Evolutionary conservation across 2,113 vertebrate genomes (phyloP).

Genomic region (Pygoscelis antarcticus): DNA sequence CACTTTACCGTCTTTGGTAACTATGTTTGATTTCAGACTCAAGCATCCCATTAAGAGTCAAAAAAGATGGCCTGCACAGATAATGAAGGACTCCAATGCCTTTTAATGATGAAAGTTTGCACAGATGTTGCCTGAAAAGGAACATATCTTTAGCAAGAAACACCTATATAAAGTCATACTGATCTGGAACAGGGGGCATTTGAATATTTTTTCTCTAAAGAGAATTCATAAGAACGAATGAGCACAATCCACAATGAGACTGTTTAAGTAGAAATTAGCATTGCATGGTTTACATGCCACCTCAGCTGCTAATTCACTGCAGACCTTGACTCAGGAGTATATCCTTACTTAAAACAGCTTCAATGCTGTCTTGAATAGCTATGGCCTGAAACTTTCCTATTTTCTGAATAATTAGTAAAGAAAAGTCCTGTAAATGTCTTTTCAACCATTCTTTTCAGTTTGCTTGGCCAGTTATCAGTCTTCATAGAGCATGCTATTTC

Average conservation of each 20-base stretch:
- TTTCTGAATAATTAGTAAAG: background rate
- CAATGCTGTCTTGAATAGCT: background rate
- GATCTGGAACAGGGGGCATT: background rate
- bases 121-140: background rate
- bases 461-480: background rate
- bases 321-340: background rate
- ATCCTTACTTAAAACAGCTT: background rate
- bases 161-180: background rate
- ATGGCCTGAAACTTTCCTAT: background rate
- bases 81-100: background rate
- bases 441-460: background rate
- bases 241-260: background rate
- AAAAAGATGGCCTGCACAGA: background rate
- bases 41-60: background rate
- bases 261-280: background rate
- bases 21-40: background rate
- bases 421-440: background rate
- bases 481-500: background rate
- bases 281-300: background rate
- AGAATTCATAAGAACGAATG: background rate
- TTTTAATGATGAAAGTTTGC: background rate
- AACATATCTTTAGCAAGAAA: background rate
- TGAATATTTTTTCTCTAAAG: background rate
- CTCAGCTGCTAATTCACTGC: background rate
- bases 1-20: background rate